Evolutionary conservation across 1,140 invertebrate species (phyloP).

Genomic region (Archivesica marissinica): DNA sequence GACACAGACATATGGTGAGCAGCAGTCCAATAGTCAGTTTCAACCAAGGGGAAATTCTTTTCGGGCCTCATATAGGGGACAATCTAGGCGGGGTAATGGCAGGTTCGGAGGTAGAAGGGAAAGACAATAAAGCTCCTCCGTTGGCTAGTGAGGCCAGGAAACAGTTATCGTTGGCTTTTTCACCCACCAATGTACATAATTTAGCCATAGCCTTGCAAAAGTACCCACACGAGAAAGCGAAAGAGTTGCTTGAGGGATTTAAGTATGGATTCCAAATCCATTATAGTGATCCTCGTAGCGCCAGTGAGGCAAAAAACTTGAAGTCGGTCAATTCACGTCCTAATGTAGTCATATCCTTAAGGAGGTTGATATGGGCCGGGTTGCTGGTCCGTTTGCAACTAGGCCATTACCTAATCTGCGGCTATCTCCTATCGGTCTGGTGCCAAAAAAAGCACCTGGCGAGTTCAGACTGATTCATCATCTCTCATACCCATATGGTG

Average conservation of each 20-base stretch:
- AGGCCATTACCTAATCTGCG: conserved; percentile 7
- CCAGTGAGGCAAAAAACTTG: conserved; percentile 23
- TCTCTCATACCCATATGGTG: conserved; percentile 38
- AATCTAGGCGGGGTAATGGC: neutral
- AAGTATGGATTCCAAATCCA: conserved; percentile 43
- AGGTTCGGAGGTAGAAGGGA: neutral
- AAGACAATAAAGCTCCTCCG: neutral
- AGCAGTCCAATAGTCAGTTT: no score
- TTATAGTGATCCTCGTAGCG: conserved; percentile 3
- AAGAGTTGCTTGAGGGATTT: conserved; percentile 4
- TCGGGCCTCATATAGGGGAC: neutral
- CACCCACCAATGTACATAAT: neutral
- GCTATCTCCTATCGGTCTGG: conserved; percentile 14
- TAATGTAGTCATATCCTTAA: conserved; percentile 7
- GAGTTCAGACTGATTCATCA: conserved; percentile 50
- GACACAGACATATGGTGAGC: no score
- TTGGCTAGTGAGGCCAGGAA: neutral
- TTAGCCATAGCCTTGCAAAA: neutral
- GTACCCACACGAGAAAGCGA: neutral
- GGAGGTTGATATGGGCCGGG: conserved; percentile 1
- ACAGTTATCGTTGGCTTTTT: no score
- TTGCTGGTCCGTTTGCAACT: conserved; percentile 7
- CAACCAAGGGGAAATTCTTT: no score
- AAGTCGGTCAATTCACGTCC: neutral
- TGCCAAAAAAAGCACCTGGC: neutral